These are phyloP conservation scores for Spheniscus humboldti DNA, from an alignment of 2,797 vertebrate species.

Conservation along the genomic window DNA sequence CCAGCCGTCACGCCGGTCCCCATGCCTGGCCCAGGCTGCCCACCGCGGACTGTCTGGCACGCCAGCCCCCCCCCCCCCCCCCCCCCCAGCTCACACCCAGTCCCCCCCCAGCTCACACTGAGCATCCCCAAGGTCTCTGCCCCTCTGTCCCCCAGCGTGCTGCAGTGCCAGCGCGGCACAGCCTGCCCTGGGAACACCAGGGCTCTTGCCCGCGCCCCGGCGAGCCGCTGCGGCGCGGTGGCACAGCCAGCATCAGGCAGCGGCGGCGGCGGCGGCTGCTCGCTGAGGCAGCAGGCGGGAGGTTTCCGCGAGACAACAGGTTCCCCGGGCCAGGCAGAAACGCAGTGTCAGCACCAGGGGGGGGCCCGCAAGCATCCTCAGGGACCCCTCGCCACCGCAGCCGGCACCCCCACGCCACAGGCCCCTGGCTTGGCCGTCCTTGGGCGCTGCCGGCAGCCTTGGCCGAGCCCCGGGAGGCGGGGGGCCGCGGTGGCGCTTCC, in stretches of 20 bases:
- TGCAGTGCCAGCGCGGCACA: background rate
- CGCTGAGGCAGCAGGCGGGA: background rate
- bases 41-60: accelerated
- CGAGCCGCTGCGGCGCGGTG: background rate
- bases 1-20: background rate
- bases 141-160: background rate
- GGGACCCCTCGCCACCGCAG: background rate
- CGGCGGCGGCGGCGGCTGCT: background rate
- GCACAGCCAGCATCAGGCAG: background rate
- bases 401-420: background rate
- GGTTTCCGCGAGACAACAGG: background rate
- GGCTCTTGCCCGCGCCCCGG: background rate
- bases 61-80: background rate
- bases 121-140: background rate
- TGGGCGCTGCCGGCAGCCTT: background rate
- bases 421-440: background rate
- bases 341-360: background rate
- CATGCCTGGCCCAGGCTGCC: background rate
- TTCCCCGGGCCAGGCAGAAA: background rate
- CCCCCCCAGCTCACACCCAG: background rate
- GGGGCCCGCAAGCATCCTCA: background rate
- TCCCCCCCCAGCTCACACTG: background rate
- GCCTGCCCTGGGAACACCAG: background rate
- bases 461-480: background rate
- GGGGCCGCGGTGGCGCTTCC: background rate